Percentiles rank a stretch among this genome's conserved stretches.
These are phyloP conservation scores for Pyrgilauda ruficollis DNA, from an alignment of 2,113 vertebrate species.

Conservation along the genomic window DNA sequence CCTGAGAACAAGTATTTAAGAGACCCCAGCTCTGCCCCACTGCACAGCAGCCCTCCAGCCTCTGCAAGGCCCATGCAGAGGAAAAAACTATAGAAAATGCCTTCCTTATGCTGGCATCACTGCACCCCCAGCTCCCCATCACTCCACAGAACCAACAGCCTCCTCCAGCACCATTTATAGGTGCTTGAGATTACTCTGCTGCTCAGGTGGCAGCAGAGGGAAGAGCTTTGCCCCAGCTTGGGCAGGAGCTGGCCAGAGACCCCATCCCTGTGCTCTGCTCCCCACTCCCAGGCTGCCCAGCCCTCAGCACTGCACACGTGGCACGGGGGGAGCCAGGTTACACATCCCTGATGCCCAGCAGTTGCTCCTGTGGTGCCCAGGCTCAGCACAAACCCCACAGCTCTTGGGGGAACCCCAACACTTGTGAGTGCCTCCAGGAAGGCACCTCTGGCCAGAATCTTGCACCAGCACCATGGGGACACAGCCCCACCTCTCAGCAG, in stretches of 20 bases:
- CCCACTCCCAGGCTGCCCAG: background rate
- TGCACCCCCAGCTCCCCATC: background rate
- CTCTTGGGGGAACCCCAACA: background rate
- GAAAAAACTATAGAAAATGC: background rate
- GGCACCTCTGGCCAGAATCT: background rate
- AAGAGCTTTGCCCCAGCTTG: background rate
- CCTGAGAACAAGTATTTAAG: background rate
- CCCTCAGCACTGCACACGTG: rapidly evolving
- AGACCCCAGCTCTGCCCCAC: background rate
- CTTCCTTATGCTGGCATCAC: rapidly evolving
- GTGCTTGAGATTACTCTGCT: background rate
- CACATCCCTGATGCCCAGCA: background rate
- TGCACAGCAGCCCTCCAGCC: background rate
- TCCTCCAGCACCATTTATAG: background rate
- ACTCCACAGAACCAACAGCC: background rate
- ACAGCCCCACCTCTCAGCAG: rapidly evolving
- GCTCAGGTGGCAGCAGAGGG: background rate
- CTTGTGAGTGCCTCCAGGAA: rapidly evolving
- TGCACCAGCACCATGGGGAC: rapidly evolving
- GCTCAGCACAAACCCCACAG: background rate
- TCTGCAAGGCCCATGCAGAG: background rate
- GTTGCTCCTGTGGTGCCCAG: rapidly evolving
- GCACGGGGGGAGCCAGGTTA: background rate
- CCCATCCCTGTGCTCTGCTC: background rate
- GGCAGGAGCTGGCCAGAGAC: background rate